Conservation (phyloP, 2,113 vertebrate genomes). For the Lepidiolamprologus cunningtoni region DNA sequence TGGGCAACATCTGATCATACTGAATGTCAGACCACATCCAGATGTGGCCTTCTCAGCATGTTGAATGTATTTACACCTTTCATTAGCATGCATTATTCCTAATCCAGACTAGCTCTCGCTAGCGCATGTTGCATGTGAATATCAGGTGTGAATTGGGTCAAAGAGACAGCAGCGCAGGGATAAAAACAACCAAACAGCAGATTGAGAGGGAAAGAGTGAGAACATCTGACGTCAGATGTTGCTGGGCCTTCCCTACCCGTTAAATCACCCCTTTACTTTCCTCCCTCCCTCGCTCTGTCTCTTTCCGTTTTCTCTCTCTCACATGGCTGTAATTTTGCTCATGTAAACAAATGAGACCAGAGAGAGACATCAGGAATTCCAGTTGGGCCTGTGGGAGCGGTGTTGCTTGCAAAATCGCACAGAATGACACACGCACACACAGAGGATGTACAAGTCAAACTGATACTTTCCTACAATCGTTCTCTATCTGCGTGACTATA, state of each 20-base stretch:
- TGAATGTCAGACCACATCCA: background rate
- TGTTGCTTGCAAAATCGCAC: slow-evolving; percentile 13
- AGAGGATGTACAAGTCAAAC: background rate
- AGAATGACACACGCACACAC: background rate
- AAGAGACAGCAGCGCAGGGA: background rate
- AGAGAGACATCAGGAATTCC: slow-evolving; percentile 44
- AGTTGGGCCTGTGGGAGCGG: slow-evolving; percentile 18
- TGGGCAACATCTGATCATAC: background rate
- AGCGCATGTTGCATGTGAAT: background rate
- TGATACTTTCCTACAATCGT: background rate
- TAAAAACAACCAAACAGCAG: background rate
- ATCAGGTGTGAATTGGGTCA: background rate
- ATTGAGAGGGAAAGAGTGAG: background rate
- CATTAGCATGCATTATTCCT: background rate
- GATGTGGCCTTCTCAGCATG: background rate
- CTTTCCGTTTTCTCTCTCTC: slow-evolving; percentile 10
- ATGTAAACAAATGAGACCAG: slow-evolving; percentile 48
- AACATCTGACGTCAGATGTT: slow-evolving; percentile 20
- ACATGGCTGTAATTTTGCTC: slow-evolving; percentile 51
- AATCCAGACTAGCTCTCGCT: background rate
- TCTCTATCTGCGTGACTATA: background rate
- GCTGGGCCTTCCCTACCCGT: background rate
- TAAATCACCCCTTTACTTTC: slow-evolving; percentile 4
- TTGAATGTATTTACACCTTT: background rate
- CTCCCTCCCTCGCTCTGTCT: background rate